phyloP scores from a whole-genome alignment of 2,797 vertebrate genomes.

The Tapirus indicus region DNA sequence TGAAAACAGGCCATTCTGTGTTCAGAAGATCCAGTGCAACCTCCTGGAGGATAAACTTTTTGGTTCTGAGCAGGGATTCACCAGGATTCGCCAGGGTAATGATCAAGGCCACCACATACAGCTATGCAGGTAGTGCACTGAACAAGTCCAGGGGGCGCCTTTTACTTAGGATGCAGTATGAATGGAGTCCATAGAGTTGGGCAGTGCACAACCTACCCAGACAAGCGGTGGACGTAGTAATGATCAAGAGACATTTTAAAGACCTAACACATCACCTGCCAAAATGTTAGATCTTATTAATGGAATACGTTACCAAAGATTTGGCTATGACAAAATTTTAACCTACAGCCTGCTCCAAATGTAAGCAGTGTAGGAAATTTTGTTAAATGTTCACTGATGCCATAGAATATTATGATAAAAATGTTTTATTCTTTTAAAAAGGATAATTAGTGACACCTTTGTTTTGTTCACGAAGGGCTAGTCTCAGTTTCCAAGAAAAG shows the following conservation, averaged over 20 bases:
- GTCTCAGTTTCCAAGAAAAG: conserved; percentile 94
- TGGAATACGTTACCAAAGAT: neutral
- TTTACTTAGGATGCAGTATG: neutral
- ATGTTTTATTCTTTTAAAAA: neutral
- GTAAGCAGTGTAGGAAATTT: neutral
- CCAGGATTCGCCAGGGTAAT: neutral
- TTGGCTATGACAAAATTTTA: neutral
- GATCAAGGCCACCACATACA: neutral
- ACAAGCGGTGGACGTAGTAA: neutral
- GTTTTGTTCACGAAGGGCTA: conserved; percentile 88
- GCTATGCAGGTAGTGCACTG: neutral
- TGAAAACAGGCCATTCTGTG: neutral
- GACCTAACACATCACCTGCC: neutral
- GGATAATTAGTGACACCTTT: neutral
- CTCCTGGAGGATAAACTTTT: neutral
- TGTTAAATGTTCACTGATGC: neutral
- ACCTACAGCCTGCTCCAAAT: neutral
- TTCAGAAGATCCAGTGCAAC: neutral
- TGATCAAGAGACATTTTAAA: neutral
- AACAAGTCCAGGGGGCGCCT: neutral
- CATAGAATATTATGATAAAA: neutral
- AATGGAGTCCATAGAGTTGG: neutral
- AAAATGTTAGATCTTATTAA: neutral
- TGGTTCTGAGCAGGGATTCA: neutral
- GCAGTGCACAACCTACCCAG: neutral